Conservation (phyloP, 2,113 vertebrate species). For the Rhinoderma darwinii region DNA sequence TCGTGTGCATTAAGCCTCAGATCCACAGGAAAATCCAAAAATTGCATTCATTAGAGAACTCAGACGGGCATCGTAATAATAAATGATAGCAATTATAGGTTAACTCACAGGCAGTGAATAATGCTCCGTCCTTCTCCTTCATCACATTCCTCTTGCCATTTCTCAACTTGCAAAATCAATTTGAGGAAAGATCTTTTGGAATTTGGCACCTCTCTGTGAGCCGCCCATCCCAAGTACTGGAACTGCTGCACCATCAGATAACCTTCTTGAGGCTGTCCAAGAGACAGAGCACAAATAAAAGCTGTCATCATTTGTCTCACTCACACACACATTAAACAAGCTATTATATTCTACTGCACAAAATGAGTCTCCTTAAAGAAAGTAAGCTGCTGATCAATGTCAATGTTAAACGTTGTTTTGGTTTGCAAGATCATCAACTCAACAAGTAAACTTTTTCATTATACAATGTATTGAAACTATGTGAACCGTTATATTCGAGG, state of each 20-base stretch:
- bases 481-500: no score
- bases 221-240: slow-evolving; percentile 96
- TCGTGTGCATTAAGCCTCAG: no score
- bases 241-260: slow-evolving; percentile 99
- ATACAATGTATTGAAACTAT: no score
- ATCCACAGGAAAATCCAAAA: slow-evolving; percentile 29
- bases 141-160: slow-evolving; percentile 98
- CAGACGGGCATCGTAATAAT: slow-evolving; percentile 9
- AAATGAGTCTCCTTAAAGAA: background rate
- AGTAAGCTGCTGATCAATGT: background rate
- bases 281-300: slow-evolving; percentile 33
- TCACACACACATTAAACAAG: background rate
- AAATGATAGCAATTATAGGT: slow-evolving; percentile 14
- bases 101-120: slow-evolving; percentile 95
- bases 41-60: slow-evolving; percentile 24
- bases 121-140: slow-evolving; percentile 95
- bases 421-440: background rate
- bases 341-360: background rate
- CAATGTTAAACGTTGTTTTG: background rate
- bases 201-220: slow-evolving; percentile 91
- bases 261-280: slow-evolving; percentile 91
- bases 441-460: background rate
- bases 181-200: slow-evolving; percentile 98
- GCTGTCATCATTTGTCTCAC: background rate
- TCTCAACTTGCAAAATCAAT: slow-evolving; percentile 96